Base-by-base conservation (phyloP, 2,888 invertebrate genomes). In the Leptinotarsa peninsularis region DNA sequence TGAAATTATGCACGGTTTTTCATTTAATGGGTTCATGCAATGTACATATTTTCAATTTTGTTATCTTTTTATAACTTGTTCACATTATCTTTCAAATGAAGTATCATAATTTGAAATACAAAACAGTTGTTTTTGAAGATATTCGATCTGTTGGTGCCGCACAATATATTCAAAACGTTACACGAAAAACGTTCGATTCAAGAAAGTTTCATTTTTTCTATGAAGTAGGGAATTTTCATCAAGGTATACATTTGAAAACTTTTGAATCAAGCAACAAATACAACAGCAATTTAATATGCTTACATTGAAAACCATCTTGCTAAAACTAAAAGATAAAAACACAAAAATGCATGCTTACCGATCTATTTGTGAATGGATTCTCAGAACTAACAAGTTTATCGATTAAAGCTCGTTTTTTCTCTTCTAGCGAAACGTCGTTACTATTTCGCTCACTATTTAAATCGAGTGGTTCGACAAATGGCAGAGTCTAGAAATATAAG, bases 301-400 rank as follows among this genome's bases (percentile, higher is more conserved):
- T 33, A 66, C 49, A 27, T 33, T 54, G 27, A 56, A 58, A 69
- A 27, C n/a, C 33, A 58, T 14, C 49, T 69, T 56, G 52, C 52
- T n/a, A 15, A 4, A 56, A 27, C 56, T 69, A 52, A 54, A 54
- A 54, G 52, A 27, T 43, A 69, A 54, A 33, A 70, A 70, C 43
- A 70, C 49, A 75, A 80, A 82, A 79, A 80, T 72, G 80, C 86
- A 86, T 86, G 86, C 86, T 86, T 87, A 87, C 87, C 87, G 86
- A 85, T 86, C 86, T 86, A 85, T 84, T 82, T 79, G 83, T 81
- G 81, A 86, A 84, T 79, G 85, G 84, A 81, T 83, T 84, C 78
- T 85, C 86, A 76, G 83, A 84, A 82, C 82, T 82, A 80, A 81
- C 80, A 80, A 85, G 81, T 80, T 82, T 85, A 82, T 85, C 84